Base-by-base conservation (phyloP, 1,140 invertebrate species). In the Diprion similis region DNA sequence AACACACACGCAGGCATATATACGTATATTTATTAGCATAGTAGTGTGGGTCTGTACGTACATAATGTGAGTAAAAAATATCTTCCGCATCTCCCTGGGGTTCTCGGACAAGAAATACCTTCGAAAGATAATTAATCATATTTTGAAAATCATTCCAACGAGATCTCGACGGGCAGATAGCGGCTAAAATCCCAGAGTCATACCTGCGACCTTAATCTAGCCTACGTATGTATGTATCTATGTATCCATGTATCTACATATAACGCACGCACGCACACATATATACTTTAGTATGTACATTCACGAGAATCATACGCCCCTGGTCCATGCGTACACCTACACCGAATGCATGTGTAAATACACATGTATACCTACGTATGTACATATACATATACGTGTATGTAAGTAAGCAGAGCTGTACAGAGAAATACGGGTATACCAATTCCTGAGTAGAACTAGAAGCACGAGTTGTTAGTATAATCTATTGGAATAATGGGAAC, bases 131-230 rank as follows among this genome's bases (percentile, higher is more conserved):
- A 88, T 88, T 88, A 88, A 88, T 87, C 86, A 88, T 88, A 88
- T 88, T 88, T 87, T 83, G 85, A 88, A 87, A 88, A 88, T 87
- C 86, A 88, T 87, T 87, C 84, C 84, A 77, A 77, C 68, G 77
- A 84, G 83, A 84, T 85, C 80, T 78, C 75, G 76, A 76, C 79
- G 79, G 70, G 46, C 78, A 85, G 86, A 88, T 88, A 82, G 78
- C 80, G 78, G 77, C 78, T 78, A 78, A 87, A 86, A 86, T 78
- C 83, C 72, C 76, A 83, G 75, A 87, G 85, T 86, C 84, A 86
- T 85, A 87, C 51, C 51, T 59, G 81, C 78, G 81, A 85, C 81
- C 77, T 78, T 79, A 78, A 83, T 75, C 74, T 73, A 76, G 72
- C 51, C 51, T 59, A 15, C 51, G 51, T 59, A 59, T 59, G n/a